Percentiles rank a stretch among this genome's conserved stretches.
phyloP scores from a whole-genome alignment of 1,140 invertebrate genomes.

The Muscidifurax raptorellus region DNA sequence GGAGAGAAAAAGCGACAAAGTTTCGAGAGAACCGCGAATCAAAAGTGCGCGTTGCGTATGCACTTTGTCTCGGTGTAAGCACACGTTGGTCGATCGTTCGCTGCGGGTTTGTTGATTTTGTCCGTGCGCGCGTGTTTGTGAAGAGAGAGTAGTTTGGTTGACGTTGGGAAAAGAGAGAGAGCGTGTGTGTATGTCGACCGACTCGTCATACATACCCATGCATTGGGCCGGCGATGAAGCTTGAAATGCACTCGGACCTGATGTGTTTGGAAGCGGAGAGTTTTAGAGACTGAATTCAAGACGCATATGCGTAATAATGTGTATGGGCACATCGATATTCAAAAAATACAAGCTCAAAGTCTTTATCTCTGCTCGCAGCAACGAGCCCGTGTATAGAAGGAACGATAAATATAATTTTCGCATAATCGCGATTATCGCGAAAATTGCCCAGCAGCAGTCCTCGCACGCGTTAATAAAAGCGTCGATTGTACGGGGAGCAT shows the following conservation, averaged over 20 bases:
- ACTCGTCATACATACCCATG: too few species aligned
- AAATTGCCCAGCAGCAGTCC: background rate
- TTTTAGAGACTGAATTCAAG: too few species aligned
- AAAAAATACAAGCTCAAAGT: background rate
- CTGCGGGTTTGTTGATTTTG: background rate
- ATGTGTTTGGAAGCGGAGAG: too few species aligned
- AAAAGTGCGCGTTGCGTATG: background rate
- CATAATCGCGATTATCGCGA: background rate
- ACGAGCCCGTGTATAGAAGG: background rate
- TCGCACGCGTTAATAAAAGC: conserved; percentile 41
- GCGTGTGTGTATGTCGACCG: too few species aligned
- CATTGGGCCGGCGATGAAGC: too few species aligned
- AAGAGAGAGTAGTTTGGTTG: background rate
- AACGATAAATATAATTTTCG: background rate
- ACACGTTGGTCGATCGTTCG: background rate
- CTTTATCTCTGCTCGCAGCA: background rate
- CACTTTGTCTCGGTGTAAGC: background rate
- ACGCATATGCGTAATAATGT: too few species aligned
- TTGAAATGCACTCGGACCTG: too few species aligned
- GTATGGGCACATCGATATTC: too few species aligned
- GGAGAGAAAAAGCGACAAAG: too few species aligned
- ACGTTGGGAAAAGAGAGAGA: too few species aligned
- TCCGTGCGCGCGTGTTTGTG: background rate
- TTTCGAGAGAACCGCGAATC: background rate
- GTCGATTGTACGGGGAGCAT: conserved; percentile 13